Evolutionary conservation across 2,113 vertebrate species (phyloP), one percentile per base, ranked within the genome.

Genomic region (Silurus meridionalis): DNA sequence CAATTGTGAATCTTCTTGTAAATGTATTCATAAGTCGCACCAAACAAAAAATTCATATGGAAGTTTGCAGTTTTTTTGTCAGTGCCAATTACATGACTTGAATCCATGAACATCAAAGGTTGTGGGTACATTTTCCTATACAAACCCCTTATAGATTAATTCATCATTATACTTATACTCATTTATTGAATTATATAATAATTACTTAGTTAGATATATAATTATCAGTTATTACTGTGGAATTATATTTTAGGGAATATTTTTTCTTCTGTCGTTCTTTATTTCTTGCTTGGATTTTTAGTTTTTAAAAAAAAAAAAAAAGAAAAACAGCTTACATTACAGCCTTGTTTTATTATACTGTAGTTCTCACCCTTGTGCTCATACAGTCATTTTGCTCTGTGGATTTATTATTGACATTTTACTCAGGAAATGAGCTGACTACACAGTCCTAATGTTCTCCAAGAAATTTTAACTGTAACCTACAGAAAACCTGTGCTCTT

Each of bases 341-440:
- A 48, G 14, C 37, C 25, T 69, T 37, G 37, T 37, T 37, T 4
- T 21, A 21, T 21, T 75, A 17, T 75, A 21, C 5, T 75, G 0
- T 15, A 50, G 10, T 64, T 82, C 21, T 48, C 19, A 63, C 48
- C 9, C 79, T 50, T 81, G 7, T 28, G 1, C 37, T 37, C 69
- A 28, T 52, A 37, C 28, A 55, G 8, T 48, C 10, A 23, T 72
- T 71, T 74, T 15, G 6, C 53, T 74, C 37, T 60, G 8, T 83
- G 55, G 67, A 37, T 57, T 50, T 15, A 15, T 58, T 13, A 25
- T 15, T 52, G 63, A 83, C 21, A 55, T 83, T 58, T 72, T 58
- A 72, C 71, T 67, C 52, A 69, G 67, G 37, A 72, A 60, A 83
- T 25, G 28, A 83, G 67, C 28, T 83, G 55, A 83, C 28, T 60